These are phyloP conservation scores for Cebus imitator DNA, from an alignment of 2,113 vertebrate genomes.

Conservation along the genomic window DNA sequence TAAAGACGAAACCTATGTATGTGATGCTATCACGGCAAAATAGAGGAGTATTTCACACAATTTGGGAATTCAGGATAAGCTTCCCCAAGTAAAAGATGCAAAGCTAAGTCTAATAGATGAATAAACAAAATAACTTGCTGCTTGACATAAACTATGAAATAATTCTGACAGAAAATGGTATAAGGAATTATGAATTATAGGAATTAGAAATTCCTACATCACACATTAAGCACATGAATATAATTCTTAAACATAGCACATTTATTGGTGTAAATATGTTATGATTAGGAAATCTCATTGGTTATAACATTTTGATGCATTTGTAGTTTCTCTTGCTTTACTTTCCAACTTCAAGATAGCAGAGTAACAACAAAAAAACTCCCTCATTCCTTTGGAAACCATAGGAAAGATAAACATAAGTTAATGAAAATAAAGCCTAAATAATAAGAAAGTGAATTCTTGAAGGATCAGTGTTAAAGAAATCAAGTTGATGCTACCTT, in stretches of 20 bases:
- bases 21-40: conserved; percentile 6
- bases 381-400: not conserved
- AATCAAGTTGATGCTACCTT: conserved; percentile 9
- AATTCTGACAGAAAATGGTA: not conserved
- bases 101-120: conserved; percentile 8
- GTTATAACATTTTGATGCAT: not conserved
- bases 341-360: not conserved
- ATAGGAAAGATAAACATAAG: not conserved
- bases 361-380: not conserved
- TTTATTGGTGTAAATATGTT: not conserved
- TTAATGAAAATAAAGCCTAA: not conserved
- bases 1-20: conserved; percentile 18
- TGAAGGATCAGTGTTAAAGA: not conserved
- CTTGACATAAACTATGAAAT: conserved; percentile 26
- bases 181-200: not conserved
- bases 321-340: conserved; percentile 21
- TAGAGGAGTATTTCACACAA: not conserved
- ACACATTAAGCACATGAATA: not conserved
- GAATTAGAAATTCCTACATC: not conserved
- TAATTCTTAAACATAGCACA: not conserved
- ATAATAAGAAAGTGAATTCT: conserved; percentile 24
- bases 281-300: not conserved
- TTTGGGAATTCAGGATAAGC: conserved; percentile 22
- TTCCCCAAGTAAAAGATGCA: not conserved
- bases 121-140: not conserved